Percentiles rank a stretch among this genome's conserved stretches.
These are phyloP conservation scores for Nematostella vectensis DNA, from an alignment of 92 coral and sea anemone species.

Conservation along the genomic window DNA sequence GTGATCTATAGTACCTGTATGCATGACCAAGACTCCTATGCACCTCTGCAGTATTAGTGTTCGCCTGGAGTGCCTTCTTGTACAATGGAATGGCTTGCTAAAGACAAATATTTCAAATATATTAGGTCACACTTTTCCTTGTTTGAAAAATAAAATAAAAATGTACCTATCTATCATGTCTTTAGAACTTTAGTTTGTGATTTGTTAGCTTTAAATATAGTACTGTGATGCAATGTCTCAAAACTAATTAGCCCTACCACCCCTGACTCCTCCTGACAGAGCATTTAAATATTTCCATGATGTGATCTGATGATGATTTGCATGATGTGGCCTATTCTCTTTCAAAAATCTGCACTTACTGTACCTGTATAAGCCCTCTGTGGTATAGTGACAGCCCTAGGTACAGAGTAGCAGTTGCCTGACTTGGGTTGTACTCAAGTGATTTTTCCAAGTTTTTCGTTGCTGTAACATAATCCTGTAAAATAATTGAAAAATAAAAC, in stretches of 20 bases:
- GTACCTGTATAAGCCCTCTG: constrained; percentile 66
- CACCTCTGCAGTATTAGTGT: constrained; percentile 49
- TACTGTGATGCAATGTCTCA: too few species aligned
- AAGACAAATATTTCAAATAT: background rate
- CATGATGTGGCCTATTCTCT: too few species aligned
- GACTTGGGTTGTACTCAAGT: constrained; percentile 41
- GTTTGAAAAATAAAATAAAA: too few species aligned
- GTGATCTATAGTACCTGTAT: constrained; percentile 32
- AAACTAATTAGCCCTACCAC: too few species aligned
- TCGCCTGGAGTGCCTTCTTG: constrained; percentile 40
- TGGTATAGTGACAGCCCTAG: constrained; percentile 67
- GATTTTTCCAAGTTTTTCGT: constrained; percentile 55
- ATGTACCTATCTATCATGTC: too few species aligned
- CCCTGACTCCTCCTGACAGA: too few species aligned
- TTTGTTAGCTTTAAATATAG: too few species aligned
- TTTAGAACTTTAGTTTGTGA: too few species aligned
- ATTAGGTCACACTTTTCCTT: too few species aligned
- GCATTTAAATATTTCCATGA: too few species aligned
- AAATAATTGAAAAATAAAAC: background rate
- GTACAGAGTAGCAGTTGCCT: constrained; percentile 69
- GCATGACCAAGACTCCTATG: constrained; percentile 86
- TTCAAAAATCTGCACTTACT: too few species aligned
- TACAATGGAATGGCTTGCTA: constrained; percentile 57
- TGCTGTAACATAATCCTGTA: constrained; percentile 62
- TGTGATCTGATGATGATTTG: too few species aligned